A percentile compares a stretch with the other conserved stretches of the same genome.
Conservation (phyloP, 2,888 invertebrate genomes). For the Nemoura dubitans region DNA sequence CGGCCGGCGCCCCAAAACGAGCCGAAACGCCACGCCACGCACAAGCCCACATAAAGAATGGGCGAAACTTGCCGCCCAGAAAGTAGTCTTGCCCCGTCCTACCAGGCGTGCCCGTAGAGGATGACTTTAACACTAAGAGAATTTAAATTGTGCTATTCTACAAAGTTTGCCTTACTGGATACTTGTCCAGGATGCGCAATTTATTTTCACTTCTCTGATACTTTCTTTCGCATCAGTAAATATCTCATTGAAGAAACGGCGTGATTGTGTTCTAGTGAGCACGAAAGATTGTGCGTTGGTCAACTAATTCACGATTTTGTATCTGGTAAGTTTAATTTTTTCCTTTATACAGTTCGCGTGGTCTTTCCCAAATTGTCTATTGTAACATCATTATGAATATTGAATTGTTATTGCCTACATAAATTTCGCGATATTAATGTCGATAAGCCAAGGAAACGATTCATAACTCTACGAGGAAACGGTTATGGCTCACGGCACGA, state of each 20-base stretch:
- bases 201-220: neutral
- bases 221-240: neutral
- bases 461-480: neutral
- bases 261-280: no score
- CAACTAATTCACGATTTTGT: neutral
- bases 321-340: neutral
- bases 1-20: neutral
- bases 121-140: constrained; percentile 30
- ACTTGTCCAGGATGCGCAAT: neutral
- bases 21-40: no score
- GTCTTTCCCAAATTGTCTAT: neutral
- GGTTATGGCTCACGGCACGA: neutral
- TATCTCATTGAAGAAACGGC: neutral
- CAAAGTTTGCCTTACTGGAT: neutral
- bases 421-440: neutral
- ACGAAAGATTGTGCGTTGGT: neutral
- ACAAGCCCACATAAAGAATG: constrained; percentile 38
- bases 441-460: neutral
- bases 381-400: neutral
- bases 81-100: neutral
- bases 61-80: neutral
- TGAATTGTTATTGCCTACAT: neutral
- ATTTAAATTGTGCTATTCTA: constrained; percentile 32
- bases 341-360: neutral
- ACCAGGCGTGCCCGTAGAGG: neutral